A percentile compares a stretch with the other conserved stretches of the same genome.
These are phyloP conservation scores for Cephus nigrinus DNA, from an alignment of 2,888 invertebrate species.

Conservation along the genomic window DNA sequence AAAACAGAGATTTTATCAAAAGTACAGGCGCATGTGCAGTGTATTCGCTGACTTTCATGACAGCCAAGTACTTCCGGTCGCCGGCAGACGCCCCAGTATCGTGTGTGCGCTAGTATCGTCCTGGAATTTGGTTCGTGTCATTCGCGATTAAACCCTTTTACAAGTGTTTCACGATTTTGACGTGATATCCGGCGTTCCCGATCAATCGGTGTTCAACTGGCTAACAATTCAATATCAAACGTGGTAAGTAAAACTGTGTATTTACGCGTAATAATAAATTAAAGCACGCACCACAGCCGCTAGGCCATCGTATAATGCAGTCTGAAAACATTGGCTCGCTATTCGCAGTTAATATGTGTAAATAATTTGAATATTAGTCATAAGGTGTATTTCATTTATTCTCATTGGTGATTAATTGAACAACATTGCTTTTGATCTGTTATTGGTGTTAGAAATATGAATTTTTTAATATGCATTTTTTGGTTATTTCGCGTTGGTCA, in stretches of 20 bases:
- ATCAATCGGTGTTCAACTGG: background rate
- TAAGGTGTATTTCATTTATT: background rate
- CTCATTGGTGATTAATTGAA: background rate
- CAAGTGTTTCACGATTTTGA: conserved; percentile 7
- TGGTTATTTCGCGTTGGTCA: background rate
- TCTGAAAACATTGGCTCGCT: conserved; percentile 29
- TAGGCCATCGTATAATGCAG: conserved; percentile 26
- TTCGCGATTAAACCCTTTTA: background rate
- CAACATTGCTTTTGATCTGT: background rate
- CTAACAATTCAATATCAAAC: conserved; percentile 5
- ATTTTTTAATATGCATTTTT: background rate
- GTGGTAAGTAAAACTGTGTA: conserved; percentile 26
- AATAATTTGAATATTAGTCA: background rate
- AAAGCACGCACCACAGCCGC: conserved; percentile 29
- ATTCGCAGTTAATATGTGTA: background rate
- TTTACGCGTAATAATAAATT: background rate
- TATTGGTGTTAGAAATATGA: background rate
- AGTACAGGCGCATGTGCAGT: background rate
- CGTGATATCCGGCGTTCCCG: background rate
- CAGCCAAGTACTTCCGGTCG: conserved; percentile 28
- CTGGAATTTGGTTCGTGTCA: conserved; percentile 10
- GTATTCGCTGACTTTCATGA: background rate
- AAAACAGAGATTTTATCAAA: background rate
- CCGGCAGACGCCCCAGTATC: conserved; percentile 39
- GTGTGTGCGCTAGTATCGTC: conserved; percentile 18